Evolutionary conservation across 2,797 vertebrate genomes (phyloP).

Genomic region (Muscicapa striata): DNA sequence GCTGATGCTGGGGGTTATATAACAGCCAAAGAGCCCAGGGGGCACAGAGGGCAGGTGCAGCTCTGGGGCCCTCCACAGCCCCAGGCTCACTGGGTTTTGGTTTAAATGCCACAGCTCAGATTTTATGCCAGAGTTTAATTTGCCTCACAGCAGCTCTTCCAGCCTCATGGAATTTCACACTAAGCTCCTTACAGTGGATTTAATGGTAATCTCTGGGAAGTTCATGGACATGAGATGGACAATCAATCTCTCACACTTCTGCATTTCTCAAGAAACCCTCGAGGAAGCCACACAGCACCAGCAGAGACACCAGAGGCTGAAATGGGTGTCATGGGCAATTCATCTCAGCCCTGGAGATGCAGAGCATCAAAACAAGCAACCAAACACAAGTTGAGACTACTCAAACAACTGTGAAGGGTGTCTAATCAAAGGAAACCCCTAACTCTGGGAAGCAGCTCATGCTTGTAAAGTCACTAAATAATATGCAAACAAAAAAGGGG

Average conservation of each 20-base stretch:
- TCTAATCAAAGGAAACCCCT: not conserved
- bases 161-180: not conserved
- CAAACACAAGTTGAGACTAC: not conserved
- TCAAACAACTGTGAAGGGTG: not conserved
- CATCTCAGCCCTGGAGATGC: not conserved
- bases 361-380: not conserved
- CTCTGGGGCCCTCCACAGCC: not conserved
- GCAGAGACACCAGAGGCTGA: not conserved
- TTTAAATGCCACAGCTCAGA: not conserved
- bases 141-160: not conserved
- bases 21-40: not conserved
- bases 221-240: not conserved
- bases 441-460: not conserved
- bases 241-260: not conserved
- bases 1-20: not conserved
- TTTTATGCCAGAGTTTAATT: not conserved
- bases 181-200: conserved; percentile 10
- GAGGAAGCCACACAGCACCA: not conserved
- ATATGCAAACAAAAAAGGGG: not conserved
- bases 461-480: not conserved
- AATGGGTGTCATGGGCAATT: not conserved
- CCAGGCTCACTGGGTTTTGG: not conserved
- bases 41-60: not conserved
- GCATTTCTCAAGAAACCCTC: not conserved
- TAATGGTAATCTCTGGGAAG: not conserved